Percentiles rank a stretch among this genome's conserved stretches.
phyloP scores from a whole-genome alignment of 2,797 vertebrate genomes.

The Borostomias antarcticus region DNA sequence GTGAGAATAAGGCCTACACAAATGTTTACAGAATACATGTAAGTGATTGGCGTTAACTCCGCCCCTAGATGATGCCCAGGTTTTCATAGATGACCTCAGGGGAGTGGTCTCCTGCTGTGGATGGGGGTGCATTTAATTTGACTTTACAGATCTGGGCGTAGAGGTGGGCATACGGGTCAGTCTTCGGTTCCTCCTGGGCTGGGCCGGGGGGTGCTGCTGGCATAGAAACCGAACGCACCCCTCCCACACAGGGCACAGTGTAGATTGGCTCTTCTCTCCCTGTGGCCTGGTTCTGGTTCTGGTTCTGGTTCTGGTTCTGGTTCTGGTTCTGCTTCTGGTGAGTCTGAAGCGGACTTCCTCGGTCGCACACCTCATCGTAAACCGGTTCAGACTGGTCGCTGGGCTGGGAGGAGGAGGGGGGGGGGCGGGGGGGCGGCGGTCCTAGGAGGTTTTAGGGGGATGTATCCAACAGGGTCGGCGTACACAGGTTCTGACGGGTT shows the following conservation, averaged over 20 bases:
- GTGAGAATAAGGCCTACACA: too few relatives aligned
- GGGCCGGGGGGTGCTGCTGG: too few relatives aligned
- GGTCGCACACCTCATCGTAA: slow-evolving; percentile 74
- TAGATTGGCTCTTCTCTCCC: slow-evolving; percentile 58
- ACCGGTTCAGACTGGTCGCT: slow-evolving; percentile 23
- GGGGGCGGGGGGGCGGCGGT: not conserved
- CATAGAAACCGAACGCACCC: not conserved
- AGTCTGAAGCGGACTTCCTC: slow-evolving; percentile 39
- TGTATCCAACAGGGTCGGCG: slow-evolving; percentile 56
- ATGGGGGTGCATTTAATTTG: not conserved
- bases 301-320: too few relatives aligned
- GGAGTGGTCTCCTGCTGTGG: not conserved
- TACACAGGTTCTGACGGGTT: slow-evolving; percentile 61
- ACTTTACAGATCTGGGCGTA: slow-evolving; percentile 67
- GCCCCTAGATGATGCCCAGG: slow-evolving; percentile 63
- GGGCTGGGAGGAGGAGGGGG: not conserved
- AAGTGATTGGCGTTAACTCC: too few relatives aligned
- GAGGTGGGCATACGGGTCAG: slow-evolving; percentile 60
- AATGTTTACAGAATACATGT: too few relatives aligned
- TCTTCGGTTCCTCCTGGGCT: not conserved
- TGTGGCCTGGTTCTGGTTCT: slow-evolving; percentile 13
- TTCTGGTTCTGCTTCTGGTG: slow-evolving; percentile 4
- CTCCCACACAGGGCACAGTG: slow-evolving; percentile 27
- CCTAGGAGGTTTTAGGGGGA: slow-evolving; percentile 23
- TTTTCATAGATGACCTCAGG: slow-evolving; percentile 68